A percentile compares a stretch with the other conserved stretches of the same genome.
Evolutionary conservation across 1,140 invertebrate species (phyloP).

Genomic region (Glomeris maerens): DNA sequence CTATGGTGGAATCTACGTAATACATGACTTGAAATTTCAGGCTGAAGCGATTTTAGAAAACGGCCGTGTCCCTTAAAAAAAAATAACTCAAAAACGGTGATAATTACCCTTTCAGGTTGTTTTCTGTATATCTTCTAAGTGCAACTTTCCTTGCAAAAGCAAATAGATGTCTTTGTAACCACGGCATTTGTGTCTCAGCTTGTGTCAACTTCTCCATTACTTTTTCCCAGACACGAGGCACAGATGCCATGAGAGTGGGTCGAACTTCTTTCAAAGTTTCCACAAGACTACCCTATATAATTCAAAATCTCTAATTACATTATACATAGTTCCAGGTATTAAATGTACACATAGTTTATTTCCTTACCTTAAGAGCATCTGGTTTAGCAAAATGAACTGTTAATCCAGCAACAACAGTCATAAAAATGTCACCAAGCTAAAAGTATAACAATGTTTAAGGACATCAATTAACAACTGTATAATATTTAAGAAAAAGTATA

Average conservation of each 20-base stretch:
- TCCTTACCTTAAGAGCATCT: slow-evolving; percentile 22
- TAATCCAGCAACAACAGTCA: slow-evolving; percentile 11
- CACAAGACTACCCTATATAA: slow-evolving; percentile 47
- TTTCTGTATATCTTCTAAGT: too few relatives aligned
- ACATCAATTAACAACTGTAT: neutral
- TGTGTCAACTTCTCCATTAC: slow-evolving; percentile 71
- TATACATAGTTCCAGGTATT: neutral
- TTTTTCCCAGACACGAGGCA: slow-evolving; percentile 86
- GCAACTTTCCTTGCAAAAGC: slow-evolving; percentile 12
- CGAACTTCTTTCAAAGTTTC: slow-evolving; percentile 55
- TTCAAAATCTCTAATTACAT: neutral
- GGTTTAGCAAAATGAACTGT: slow-evolving; percentile 23
- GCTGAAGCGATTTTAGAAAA: too few relatives aligned
- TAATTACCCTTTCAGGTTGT: too few relatives aligned
- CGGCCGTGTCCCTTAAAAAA: too few relatives aligned
- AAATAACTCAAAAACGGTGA: too few relatives aligned
- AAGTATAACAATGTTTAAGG: neutral
- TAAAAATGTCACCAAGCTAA: slow-evolving; percentile 21
- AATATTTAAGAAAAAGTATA: neutral
- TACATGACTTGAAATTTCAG: too few relatives aligned
- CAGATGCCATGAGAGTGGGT: slow-evolving; percentile 69
- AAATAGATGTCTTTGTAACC: neutral
- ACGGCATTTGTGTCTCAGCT: slow-evolving; percentile 43
- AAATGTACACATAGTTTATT: neutral
- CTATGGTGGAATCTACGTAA: too few relatives aligned